Conservation (phyloP, 35 echinoderm and acorn worm species). For the Ophiothrix spiculata region DNA sequence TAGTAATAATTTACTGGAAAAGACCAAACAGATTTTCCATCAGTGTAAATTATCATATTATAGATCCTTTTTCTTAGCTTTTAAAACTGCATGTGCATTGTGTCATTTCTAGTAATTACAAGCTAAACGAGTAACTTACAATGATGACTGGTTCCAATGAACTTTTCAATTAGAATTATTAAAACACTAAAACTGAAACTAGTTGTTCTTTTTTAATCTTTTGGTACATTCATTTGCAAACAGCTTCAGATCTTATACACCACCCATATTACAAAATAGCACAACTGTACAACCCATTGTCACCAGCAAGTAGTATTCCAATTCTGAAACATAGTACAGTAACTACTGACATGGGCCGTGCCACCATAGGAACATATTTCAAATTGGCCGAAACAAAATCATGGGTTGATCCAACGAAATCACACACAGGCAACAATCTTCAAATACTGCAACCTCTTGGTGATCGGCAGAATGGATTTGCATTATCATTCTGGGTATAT, state of each 20-base stretch:
- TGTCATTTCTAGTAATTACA: too few relatives aligned
- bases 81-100: too few relatives aligned
- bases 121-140: too few relatives aligned
- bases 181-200: too few relatives aligned
- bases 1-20: too few relatives aligned
- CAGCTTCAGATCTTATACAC: neutral
- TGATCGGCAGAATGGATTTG: slow-evolving; percentile 35
- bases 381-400: neutral
- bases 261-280: neutral
- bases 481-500: slow-evolving; percentile 40
- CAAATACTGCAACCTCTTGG: neutral
- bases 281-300: neutral
- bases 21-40: too few relatives aligned
- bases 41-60: too few relatives aligned
- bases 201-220: too few relatives aligned
- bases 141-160: too few relatives aligned
- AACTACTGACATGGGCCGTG: neutral
- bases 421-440: neutral
- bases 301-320: neutral
- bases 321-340: neutral
- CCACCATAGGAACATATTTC: neutral
- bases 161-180: too few relatives aligned
- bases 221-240: too few relatives aligned
- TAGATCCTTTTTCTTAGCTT: too few relatives aligned
- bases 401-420: neutral